phyloP scores from a whole-genome alignment of 2,888 invertebrate species.

The Sesamia inferens region DNA sequence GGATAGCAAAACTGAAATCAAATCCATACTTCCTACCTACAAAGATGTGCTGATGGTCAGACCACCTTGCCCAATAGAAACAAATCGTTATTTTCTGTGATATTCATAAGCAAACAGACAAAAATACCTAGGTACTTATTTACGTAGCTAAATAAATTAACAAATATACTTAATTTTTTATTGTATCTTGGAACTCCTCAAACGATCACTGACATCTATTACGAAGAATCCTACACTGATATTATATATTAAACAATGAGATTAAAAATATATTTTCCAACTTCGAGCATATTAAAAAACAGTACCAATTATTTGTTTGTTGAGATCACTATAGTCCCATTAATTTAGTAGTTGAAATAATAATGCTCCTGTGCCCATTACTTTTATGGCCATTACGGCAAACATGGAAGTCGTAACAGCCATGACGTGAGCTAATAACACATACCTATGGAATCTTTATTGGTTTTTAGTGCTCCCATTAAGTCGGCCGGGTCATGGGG shows the following conservation, averaged over 20 bases:
- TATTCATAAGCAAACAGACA: constrained; percentile 9
- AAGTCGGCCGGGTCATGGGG: constrained; percentile 62
- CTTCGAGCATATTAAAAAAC: constrained; percentile 24
- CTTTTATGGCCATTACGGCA: constrained; percentile 56
- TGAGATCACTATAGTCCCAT: constrained; percentile 6
- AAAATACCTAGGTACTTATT: neutral
- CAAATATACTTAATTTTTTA: constrained; percentile 27
- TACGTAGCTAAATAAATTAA: constrained; percentile 4
- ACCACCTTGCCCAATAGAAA: neutral
- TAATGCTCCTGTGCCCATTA: constrained; percentile 45
- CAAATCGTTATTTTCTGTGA: neutral
- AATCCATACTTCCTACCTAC: too few relatives aligned
- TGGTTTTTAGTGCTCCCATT: constrained; percentile 72
- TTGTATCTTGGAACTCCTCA: constrained; percentile 13
- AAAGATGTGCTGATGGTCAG: too few relatives aligned
- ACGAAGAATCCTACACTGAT: constrained; percentile 15
- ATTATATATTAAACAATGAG: constrained; percentile 20
- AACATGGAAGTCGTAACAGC: constrained; percentile 50
- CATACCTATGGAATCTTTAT: constrained; percentile 66
- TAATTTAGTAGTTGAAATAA: constrained; percentile 34
- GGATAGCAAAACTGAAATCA: too few relatives aligned
- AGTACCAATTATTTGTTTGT: constrained; percentile 3
- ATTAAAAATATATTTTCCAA: constrained; percentile 24
- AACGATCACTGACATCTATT: constrained; percentile 4
- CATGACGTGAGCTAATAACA: constrained; percentile 52